These are phyloP conservation scores for Lamproptera curius DNA, from an alignment of 2,888 invertebrate genomes.

Conservation along the genomic window DNA sequence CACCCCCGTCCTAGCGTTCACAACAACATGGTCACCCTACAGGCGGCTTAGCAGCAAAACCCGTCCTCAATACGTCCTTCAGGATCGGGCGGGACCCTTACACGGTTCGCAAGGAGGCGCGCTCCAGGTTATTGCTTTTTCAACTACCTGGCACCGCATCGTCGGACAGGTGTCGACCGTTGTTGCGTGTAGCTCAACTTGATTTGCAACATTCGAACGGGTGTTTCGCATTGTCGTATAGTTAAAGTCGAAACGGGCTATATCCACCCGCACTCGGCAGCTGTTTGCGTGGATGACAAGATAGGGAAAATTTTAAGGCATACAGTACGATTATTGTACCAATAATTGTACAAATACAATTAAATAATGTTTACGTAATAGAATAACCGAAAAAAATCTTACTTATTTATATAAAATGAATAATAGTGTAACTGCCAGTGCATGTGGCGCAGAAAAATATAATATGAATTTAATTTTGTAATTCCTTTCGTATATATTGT, in stretches of 20 bases:
- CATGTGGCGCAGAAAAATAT: too few relatives aligned
- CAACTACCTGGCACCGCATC: conserved; percentile 1
- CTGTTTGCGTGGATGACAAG: background rate
- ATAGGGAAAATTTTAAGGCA: too few relatives aligned
- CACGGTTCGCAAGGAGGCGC: conserved; percentile 9
- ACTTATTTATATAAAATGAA: too few relatives aligned
- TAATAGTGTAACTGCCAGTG: too few relatives aligned
- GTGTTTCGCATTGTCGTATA: background rate
- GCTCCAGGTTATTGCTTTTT: background rate
- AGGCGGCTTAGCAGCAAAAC: background rate
- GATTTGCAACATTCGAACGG: background rate
- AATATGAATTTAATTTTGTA: too few relatives aligned
- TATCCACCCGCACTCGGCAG: background rate
- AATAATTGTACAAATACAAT: too few relatives aligned
- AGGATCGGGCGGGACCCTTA: conserved; percentile 5
- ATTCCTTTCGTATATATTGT: too few relatives aligned
- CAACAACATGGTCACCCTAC: background rate
- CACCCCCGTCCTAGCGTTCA: background rate
- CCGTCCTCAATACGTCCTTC: conserved; percentile 13
- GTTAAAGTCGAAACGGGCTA: background rate
- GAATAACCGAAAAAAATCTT: too few relatives aligned
- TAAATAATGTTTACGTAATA: too few relatives aligned
- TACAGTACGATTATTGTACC: too few relatives aligned
- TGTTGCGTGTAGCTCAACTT: background rate
- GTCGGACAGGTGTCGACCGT: conserved; percentile 1